Conservation (phyloP, 2,113 vertebrate species). For the Manacus vitellinus region DNA sequence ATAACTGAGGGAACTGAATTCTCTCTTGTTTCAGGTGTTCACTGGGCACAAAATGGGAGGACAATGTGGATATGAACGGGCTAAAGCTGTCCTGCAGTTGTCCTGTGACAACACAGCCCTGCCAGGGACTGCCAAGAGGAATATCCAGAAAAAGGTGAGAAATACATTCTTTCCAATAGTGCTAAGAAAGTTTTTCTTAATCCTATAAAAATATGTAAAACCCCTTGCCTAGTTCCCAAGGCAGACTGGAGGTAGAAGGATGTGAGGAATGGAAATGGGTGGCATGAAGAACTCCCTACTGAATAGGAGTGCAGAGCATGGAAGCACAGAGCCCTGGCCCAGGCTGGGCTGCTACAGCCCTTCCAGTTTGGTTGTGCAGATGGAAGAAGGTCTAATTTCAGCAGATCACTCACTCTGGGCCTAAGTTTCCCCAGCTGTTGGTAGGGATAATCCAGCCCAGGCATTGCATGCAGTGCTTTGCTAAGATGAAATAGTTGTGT, state of each 20-base stretch:
- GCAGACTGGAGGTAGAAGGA: neutral
- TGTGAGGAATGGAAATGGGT: neutral
- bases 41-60: neutral
- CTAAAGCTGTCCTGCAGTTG: neutral
- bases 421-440: neutral
- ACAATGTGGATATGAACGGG: neutral
- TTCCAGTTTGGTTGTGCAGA: neutral
- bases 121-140: neutral
- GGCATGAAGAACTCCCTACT: neutral
- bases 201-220: neutral
- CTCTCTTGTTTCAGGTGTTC: neutral
- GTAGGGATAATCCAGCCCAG: neutral
- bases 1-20: neutral
- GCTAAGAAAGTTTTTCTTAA: neutral
- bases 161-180: neutral
- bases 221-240: neutral
- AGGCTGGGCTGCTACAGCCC: neutral
- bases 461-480: neutral
- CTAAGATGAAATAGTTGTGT: neutral
- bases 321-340: neutral
- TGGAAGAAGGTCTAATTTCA: neutral
- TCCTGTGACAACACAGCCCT: neutral
- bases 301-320: neutral
- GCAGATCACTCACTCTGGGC: neutral
- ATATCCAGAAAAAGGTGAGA: neutral